Evolutionary conservation across 2,113 vertebrate genomes (phyloP), one percentile per base, ranked within the genome.

Genomic region (Atherinomorus stipes): DNA sequence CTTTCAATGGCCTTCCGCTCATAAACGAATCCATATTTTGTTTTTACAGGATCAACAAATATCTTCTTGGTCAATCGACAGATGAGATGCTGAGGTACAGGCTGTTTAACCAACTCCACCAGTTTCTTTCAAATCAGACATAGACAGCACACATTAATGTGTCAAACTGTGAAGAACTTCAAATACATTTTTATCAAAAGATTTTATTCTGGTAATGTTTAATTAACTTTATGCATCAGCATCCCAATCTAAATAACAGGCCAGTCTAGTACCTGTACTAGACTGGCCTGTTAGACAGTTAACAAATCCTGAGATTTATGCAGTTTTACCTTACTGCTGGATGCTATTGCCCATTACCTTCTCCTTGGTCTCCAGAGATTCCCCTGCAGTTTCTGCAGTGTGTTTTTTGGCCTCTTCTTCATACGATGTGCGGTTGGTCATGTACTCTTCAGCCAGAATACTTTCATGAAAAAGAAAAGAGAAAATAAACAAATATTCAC

Each of bases 41-140:
- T 89, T 60, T 7, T 80, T 19, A 91, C 89, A n/a, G 89, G 89
- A 73, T 89, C 89, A 42, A 85, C 57, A 76, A 89, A 88, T 37
- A 85, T 8, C 67, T 75, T 88, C 25, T 78, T 76, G 54, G 74
- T 77, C 37, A 91, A 53, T 11, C 65, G 65, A 53, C 89, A 91
- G 49, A 21, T 57, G 13, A 89, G 72, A 56, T 85, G 71, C 12
- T 2, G 22, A 6, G 89, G 89, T 4, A 56, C 7, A 8, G 18
- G 1, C 19, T 25, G 16, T 11, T 37, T 18, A 12, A 3, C 47
- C 25, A 31, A 16, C 42, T 7, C 71, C 38, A 89, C 68, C 79
- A 85, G 38, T 78, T 81, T 75, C 89, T 90, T 58, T 61, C 40
- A 56, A 26, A 64, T 26, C 11, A 64, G 8, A 52, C 22, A 34